phyloP scores from a whole-genome alignment of 2,113 vertebrate genomes.

The Monopterus albus region DNA sequence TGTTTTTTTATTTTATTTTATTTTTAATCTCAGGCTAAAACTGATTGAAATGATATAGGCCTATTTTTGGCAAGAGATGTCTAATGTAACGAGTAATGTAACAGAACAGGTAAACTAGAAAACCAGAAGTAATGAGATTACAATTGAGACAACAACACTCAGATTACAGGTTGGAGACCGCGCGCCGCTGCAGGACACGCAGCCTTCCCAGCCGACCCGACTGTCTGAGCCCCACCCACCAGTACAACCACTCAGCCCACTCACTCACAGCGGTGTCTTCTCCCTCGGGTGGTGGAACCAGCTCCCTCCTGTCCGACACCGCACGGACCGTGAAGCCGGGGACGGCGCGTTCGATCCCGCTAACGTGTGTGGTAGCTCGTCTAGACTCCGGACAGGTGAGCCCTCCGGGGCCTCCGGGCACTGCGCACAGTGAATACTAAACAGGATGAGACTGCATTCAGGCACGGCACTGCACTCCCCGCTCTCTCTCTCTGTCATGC shows the following conservation, averaged over 20 bases:
- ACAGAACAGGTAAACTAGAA: too few species aligned
- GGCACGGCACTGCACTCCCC: constrained; percentile 67
- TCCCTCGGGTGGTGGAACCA: constrained; percentile 29
- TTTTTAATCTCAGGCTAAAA: not conserved
- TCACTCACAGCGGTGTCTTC: constrained; percentile 58
- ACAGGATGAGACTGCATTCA: constrained; percentile 73
- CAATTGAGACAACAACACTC: too few species aligned
- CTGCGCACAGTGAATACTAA: constrained; percentile 74
- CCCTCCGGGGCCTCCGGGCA: constrained; percentile 72
- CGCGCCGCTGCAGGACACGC: constrained; percentile 55
- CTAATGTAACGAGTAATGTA: not conserved
- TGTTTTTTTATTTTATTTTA: not conserved
- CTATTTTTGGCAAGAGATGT: not conserved
- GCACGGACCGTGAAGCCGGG: not conserved
- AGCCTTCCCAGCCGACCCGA: constrained; percentile 72
- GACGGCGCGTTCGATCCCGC: constrained; percentile 43
- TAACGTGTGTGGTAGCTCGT: constrained; percentile 41
- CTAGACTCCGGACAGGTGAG: constrained; percentile 80
- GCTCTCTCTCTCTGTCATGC: constrained; percentile 69
- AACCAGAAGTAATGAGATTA: constrained; percentile 28
- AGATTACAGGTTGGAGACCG: constrained; percentile 19
- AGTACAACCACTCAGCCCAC: constrained; percentile 42
- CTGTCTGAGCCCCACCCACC: constrained; percentile 73
- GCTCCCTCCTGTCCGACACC: constrained; percentile 28
- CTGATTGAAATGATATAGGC: too few species aligned